Evolutionary conservation across 1,140 invertebrate species (phyloP).

Genomic region (Atta cephalotes): DNA sequence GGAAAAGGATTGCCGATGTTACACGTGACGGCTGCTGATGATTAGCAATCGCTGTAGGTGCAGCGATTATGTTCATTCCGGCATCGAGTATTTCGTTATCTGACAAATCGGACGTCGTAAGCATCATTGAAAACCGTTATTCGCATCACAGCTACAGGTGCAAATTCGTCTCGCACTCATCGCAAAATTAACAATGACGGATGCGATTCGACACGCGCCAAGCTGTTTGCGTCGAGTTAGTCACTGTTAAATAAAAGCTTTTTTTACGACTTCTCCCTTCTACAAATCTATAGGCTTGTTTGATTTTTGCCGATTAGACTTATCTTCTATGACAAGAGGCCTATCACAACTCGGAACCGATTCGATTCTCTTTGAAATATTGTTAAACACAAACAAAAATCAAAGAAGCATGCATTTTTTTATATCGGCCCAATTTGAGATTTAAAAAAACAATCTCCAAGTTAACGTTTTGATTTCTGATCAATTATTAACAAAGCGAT

Average conservation of each 20-base stretch:
- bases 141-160: conserved; percentile 9
- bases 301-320: background rate
- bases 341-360: too few species aligned
- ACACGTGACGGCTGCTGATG: background rate
- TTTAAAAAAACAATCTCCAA: too few species aligned
- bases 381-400: too few species aligned
- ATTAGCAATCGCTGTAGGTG: background rate
- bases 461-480: too few species aligned
- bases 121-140: background rate
- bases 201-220: background rate
- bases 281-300: conserved; percentile 11
- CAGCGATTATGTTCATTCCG: background rate
- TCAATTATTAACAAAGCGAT: too few species aligned
- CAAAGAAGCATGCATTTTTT: too few species aligned
- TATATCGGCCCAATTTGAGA: too few species aligned
- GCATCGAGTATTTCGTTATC: conserved; percentile 3
- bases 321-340: background rate
- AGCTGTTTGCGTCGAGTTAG: conserved; percentile 1
- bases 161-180: conserved; percentile 30
- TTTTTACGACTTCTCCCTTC: conserved; percentile 7
- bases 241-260: background rate
- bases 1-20: background rate
- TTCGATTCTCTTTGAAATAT: too few species aligned
- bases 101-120: background rate
- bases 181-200: background rate